These are phyloP conservation scores for Isoperla grammatica DNA, from an alignment of 2,888 invertebrate species.

Conservation along the genomic window DNA sequence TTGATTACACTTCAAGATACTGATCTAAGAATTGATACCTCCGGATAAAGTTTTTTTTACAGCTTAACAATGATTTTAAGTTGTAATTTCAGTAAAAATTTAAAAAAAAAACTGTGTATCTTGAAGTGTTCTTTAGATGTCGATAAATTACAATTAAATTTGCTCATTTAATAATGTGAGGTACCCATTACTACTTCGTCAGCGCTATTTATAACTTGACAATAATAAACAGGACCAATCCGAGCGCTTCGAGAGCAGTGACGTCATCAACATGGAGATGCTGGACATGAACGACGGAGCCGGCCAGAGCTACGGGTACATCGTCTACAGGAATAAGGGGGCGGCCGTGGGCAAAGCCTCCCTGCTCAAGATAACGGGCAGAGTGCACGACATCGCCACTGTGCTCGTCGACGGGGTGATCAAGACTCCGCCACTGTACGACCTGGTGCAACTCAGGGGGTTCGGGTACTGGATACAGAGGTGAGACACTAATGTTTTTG, in stretches of 20 bases:
- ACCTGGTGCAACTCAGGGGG: slow-evolving; percentile 37
- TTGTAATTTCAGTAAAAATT: too few species aligned
- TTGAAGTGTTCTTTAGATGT: too few species aligned
- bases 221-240: too few species aligned
- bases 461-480: slow-evolving; percentile 44
- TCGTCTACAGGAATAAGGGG: slow-evolving; percentile 45
- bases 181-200: too few species aligned
- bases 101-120: too few species aligned
- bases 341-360: slow-evolving; percentile 35
- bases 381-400: slow-evolving; percentile 49
- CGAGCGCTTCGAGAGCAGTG: slow-evolving; percentile 24
- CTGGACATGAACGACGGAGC: slow-evolving; percentile 42
- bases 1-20: too few species aligned
- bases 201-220: too few species aligned
- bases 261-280: slow-evolving; percentile 38
- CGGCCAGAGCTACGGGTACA: slow-evolving; percentile 54
- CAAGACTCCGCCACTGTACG: slow-evolving; percentile 38
- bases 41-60: too few species aligned
- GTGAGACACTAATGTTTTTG: slow-evolving; percentile 34
- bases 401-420: slow-evolving; percentile 45
- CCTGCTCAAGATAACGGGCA: slow-evolving; percentile 41
- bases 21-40: too few species aligned
- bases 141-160: too few species aligned
- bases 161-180: too few species aligned
- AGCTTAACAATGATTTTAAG: too few species aligned